Conservation (phyloP, 2,113 vertebrate genomes). For the Vombatus ursinus region DNA sequence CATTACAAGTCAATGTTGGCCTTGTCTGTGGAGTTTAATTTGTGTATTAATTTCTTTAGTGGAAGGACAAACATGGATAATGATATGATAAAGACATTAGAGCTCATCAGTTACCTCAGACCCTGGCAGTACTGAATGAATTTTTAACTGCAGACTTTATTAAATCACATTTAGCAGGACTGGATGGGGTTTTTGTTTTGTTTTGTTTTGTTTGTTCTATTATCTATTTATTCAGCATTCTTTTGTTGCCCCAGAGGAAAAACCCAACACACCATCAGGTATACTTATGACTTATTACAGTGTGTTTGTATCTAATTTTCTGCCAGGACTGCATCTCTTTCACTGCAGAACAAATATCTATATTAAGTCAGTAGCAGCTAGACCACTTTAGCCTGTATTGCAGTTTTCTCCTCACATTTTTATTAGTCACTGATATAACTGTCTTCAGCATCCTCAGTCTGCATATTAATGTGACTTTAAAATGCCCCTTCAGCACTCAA, state of each 20-base stretch:
- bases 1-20: not conserved
- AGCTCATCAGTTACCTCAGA: not conserved
- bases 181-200: not conserved
- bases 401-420: slow-evolving; percentile 22
- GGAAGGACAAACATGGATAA: slow-evolving; percentile 3
- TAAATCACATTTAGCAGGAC: slow-evolving; percentile 15
- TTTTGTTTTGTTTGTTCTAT: not conserved
- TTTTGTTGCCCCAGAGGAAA: not conserved
- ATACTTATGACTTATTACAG: slow-evolving; percentile 7
- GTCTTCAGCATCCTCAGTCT: slow-evolving; percentile 22
- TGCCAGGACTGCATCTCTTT: not conserved
- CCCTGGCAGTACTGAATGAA: slow-evolving; percentile 23
- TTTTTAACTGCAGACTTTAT: slow-evolving; percentile 28
- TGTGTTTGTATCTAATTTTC: not conserved
- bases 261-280: not conserved
- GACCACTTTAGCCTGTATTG: slow-evolving; percentile 33
- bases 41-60: slow-evolving; percentile 5
- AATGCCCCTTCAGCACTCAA: not conserved
- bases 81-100: slow-evolving; percentile 37
- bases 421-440: slow-evolving; percentile 32
- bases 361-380: slow-evolving; percentile 2
- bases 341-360: slow-evolving; percentile 23
- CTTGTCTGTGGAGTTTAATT: not conserved
- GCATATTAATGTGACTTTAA: slow-evolving; percentile 16
- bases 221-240: not conserved